Percentiles rank a stretch among this genome's conserved stretches.
Evolutionary conservation across 2,888 invertebrate genomes (phyloP).

Genomic region (Sabatieria punctata): DNA sequence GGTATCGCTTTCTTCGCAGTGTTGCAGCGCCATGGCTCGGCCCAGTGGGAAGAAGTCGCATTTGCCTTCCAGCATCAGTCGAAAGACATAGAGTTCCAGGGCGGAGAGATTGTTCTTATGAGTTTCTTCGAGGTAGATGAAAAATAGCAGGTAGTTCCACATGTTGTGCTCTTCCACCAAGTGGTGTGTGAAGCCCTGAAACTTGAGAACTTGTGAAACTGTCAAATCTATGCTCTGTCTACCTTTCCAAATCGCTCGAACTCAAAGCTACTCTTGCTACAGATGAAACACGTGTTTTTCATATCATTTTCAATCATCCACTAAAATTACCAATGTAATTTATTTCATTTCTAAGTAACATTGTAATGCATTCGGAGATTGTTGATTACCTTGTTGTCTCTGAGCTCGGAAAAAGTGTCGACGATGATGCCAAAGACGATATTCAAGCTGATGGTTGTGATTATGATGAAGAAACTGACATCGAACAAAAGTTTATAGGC

Average conservation of each 20-base stretch:
- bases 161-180: slow-evolving; percentile 34
- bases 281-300: slow-evolving; percentile 35
- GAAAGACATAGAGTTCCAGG: slow-evolving; percentile 32
- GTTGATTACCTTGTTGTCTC: slow-evolving; percentile 30
- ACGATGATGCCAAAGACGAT: slow-evolving; percentile 35
- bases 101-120: slow-evolving; percentile 34
- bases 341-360: background rate
- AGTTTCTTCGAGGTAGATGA: slow-evolving; percentile 34
- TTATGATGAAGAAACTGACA: slow-evolving; percentile 32
- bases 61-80: slow-evolving; percentile 18
- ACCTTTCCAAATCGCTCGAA: slow-evolving; percentile 36
- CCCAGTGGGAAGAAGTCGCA: slow-evolving; percentile 32
- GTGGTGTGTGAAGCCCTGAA: slow-evolving; percentile 31
- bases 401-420: slow-evolving; percentile 34
- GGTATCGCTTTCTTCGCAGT: slow-evolving; percentile 29
- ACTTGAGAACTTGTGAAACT: no score
- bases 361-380: background rate
- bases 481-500: slow-evolving; percentile 24
- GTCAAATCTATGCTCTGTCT: no score
- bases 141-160: slow-evolving; percentile 36
- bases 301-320: slow-evolving; percentile 36
- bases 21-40: slow-evolving; percentile 26
- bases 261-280: slow-evolving; percentile 34
- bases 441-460: slow-evolving; percentile 33
- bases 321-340: slow-evolving; percentile 16